Conservation (phyloP, 92 coral and sea anemone species). For the Porites lobata region DNA sequence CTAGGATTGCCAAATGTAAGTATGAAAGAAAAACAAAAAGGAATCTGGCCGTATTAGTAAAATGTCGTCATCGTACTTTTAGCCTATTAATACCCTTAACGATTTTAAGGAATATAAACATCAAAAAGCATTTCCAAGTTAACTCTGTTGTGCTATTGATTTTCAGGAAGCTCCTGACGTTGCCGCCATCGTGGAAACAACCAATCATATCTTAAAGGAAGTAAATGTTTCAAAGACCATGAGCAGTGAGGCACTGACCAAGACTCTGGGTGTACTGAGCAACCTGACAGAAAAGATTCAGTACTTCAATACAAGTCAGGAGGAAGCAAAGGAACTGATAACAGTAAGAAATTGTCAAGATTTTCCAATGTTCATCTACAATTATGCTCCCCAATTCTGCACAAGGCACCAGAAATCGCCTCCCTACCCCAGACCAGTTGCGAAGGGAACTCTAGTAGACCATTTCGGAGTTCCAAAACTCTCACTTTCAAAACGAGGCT, state of each 20-base stretch:
- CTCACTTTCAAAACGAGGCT: too few species aligned
- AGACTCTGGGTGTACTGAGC: conserved; percentile 60
- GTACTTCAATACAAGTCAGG: conserved; percentile 35
- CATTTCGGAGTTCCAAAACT: too few species aligned
- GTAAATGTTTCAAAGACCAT: conserved; percentile 40
- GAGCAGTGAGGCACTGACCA: conserved; percentile 58
- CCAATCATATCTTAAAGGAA: conserved; percentile 12
- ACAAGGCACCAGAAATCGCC: too few species aligned
- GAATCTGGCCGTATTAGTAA: too few species aligned
- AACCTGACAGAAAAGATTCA: conserved; percentile 50
- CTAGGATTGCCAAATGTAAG: too few species aligned
- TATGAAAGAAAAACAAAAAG: too few species aligned
- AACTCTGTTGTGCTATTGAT: neutral
- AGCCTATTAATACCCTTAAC: too few species aligned
- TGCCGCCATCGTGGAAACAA: conserved; percentile 6
- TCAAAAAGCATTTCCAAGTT: neutral
- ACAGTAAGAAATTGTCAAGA: conserved; percentile 30
- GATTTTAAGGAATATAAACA: neutral
- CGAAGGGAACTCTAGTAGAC: too few species aligned
- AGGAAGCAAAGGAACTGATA: conserved; percentile 33
- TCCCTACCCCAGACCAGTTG: too few species aligned
- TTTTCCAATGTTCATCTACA: too few species aligned
- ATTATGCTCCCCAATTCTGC: too few species aligned
- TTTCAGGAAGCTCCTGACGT: conserved; percentile 51
- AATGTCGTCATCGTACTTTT: too few species aligned